A percentile compares a stretch with the other conserved stretches of the same genome.
Evolutionary conservation across 2,113 vertebrate species (phyloP).

Genomic region (Microcebus jonahi): DNA sequence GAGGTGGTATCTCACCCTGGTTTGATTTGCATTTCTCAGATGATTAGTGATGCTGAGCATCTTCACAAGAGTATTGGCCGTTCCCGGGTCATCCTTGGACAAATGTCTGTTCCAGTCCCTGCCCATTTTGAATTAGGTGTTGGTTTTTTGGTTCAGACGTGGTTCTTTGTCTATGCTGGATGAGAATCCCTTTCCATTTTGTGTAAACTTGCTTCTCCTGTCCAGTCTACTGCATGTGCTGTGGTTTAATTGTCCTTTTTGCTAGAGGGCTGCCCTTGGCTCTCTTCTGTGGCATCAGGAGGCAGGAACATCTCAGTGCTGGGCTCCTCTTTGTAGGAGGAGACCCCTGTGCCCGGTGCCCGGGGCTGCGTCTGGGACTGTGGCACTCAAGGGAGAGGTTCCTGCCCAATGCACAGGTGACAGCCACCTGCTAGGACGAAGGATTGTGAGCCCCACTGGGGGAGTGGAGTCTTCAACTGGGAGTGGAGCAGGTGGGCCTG

Average conservation of each 20-base stretch:
- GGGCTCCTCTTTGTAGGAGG: neutral
- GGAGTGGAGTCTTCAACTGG: neutral
- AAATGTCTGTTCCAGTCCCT: accelerated
- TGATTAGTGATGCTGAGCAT: accelerated
- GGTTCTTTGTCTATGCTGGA: neutral
- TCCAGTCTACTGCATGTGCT: accelerated
- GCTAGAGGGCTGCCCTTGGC: neutral
- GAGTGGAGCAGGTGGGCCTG: too few relatives aligned
- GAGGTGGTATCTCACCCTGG: neutral
- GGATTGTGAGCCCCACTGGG: neutral
- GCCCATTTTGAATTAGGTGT: neutral
- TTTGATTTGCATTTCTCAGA: neutral
- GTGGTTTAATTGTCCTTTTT: accelerated
- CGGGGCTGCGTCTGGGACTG: too few relatives aligned
- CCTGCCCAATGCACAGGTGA: neutral
- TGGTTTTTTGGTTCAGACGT: too few relatives aligned
- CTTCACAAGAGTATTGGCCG: accelerated
- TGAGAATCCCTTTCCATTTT: accelerated
- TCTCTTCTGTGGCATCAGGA: neutral
- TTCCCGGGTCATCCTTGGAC: accelerated
- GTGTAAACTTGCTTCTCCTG: accelerated
- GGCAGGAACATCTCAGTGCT: neutral
- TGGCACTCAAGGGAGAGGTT: neutral
- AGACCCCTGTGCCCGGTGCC: too few relatives aligned
- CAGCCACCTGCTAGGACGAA: neutral